Base-by-base conservation (phyloP, 2,888 invertebrate genomes). In the Sicus ferrugineus region DNA sequence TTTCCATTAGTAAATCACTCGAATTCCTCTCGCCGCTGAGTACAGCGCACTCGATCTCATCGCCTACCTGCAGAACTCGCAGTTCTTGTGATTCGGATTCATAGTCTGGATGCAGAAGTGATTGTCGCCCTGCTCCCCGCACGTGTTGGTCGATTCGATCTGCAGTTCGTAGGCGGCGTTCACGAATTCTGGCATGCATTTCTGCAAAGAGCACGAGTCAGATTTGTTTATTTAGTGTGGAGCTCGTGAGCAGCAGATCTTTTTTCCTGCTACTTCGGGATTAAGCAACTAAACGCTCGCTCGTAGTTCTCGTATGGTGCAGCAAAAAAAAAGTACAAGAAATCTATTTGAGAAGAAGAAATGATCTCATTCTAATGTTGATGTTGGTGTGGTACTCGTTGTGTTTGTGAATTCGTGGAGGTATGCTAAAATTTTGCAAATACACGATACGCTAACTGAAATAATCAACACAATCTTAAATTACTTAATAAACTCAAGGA, bases 101-200 rank as follows among this genome's bases (percentile, higher is more conserved):
- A 95, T 96, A 0, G 97, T 96, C 86, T 98, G 98, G 72, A 94
- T 91, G 85, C 98, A 98, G 85, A 92, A 99, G 81, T 93, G 90
- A 62, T 89, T 93, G 9, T 88, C 88, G 0, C 91, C 91, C 58
- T 90, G 88, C 79, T 94, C 91, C 0, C 98, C 98, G 80, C 98
- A 99, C 1, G 98, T 98, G 85, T 98, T 98, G 19, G 97, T 97
- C 11, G 95, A 94, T 75, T 97, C 95, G 85, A 98, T 95, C 73
- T 89, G 88, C 67, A 94, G 89, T 83, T 92, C 91, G 86, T 93
- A 98, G 9, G 98, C 98, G 4, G 97, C 97, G 83, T 98, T 98
- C 83, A 94, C 95, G 86, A 98, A 98, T 78, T 95, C 95, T 0
- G 98, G 98, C 79, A 96, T 92, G 86, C 98, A 98, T 87, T 94